Evolutionary conservation across 2,113 vertebrate genomes (phyloP), one percentile per base, ranked within the genome.

Genomic region (Genyomyrus donnyi): DNA sequence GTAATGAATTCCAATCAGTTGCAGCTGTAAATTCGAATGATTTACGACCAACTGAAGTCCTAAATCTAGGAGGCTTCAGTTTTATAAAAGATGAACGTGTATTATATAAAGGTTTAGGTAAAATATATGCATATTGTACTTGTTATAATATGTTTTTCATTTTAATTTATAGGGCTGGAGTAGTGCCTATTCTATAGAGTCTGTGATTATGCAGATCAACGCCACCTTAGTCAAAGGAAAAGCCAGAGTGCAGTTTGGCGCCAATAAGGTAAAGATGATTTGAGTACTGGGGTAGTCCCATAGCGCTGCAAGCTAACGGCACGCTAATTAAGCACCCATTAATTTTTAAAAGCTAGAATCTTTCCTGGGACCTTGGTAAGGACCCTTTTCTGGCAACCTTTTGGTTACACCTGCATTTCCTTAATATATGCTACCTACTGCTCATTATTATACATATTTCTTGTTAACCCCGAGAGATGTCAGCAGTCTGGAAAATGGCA

Each of bases 121-220:
- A 42, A 42, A 42, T 42, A 39, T 42, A 31, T 17, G 11, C 15
- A 77, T 39, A 19, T 15, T 80, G 35, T 80, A 42, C 35, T 80
- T 77, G 74, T 39, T 77, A 17, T 77, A 42, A 80, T 15, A 39
- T 77, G 31, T 39, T 77, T 39, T 77, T 80, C 1, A 17, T 42
- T 80, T 80, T 80, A 19, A 42, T 80, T 42, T 42, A 39, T 91
- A 99, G 98, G 98, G 98, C 94, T 99, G 98, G 98, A 99, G 98
- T 95, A 99, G 98, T 95, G 98, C 98, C 96, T 99, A 99, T 94
- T 99, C 98, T 85, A 98, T 99, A 96, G 98, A 99, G 92, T 99
- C 98, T 5, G 98, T 99, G 94, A 99, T 99, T 94, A 99, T 99
- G 98, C 98, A 99, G 93, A 99, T 99, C 92, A 99, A 99, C 92